These are phyloP conservation scores for Ornithorhynchus anatinus DNA, from an alignment of 2,113 vertebrate species.

Conservation along the genomic window DNA sequence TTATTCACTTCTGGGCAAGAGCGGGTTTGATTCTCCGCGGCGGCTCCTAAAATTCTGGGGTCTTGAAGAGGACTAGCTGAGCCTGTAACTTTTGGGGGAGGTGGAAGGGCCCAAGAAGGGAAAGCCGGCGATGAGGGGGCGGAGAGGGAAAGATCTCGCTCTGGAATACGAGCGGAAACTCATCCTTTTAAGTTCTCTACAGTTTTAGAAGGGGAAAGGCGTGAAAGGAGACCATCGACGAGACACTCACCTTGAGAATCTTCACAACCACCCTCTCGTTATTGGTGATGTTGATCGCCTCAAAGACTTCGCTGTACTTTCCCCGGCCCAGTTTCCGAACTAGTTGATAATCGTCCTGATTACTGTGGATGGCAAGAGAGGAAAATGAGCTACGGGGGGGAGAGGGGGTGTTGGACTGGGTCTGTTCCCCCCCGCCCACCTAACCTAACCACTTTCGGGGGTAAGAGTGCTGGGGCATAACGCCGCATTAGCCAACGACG, in stretches of 20 bases:
- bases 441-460: neutral
- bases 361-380: constrained; percentile 73
- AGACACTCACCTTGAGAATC: constrained; percentile 93
- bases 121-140: no score
- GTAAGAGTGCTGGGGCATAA: neutral
- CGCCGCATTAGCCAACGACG: neutral
- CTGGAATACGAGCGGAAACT: no score
- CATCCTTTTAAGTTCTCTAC: no score
- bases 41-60: no score
- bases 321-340: constrained; percentile 95
- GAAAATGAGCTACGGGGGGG: constrained; percentile 13
- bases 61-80: no score
- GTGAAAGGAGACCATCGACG: neutral
- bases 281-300: constrained; percentile 98
- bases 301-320: constrained; percentile 98
- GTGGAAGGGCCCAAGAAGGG: no score
- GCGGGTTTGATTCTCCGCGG: no score
- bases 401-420: neutral
- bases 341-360: constrained; percentile 98
- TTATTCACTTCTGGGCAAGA: no score
- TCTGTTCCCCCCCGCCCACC: neutral
- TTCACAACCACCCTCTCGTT: constrained; percentile 98
- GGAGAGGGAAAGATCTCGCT: no score
- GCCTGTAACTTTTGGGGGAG: no score
- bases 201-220: no score